phyloP scores from a whole-genome alignment of 1,140 invertebrate genomes.

The Gerris buenoi region DNA sequence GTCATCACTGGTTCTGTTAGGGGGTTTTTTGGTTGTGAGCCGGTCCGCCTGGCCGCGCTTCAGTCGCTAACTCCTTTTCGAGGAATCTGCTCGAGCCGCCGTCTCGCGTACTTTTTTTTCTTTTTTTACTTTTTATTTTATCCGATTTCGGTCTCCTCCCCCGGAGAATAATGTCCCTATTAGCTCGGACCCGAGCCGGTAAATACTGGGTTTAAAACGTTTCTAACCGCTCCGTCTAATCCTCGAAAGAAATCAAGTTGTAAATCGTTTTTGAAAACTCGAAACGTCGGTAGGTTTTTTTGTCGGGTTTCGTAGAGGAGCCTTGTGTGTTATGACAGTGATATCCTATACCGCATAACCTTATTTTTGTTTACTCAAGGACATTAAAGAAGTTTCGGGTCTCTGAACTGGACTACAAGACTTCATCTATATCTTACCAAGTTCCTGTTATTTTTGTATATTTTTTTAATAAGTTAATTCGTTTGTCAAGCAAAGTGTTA shows the following conservation, averaged over 20 bases:
- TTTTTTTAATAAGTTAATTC: not conserved
- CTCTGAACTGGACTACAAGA: not conserved
- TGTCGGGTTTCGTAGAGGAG: too few species aligned
- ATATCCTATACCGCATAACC: constrained; percentile 1
- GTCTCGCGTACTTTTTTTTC: not conserved
- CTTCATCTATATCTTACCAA: not conserved
- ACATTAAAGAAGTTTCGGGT: not conserved
- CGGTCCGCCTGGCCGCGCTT: too few species aligned
- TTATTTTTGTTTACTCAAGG: constrained; percentile 6
- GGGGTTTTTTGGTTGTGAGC: not conserved
- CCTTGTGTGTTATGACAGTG: constrained; percentile 2
- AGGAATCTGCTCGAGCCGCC: not conserved
- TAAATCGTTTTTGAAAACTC: too few species aligned
- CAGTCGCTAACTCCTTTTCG: not conserved
- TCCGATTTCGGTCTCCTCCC: too few species aligned
- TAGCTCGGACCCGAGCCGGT: not conserved
- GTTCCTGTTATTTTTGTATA: not conserved
- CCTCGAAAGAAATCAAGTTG: too few species aligned
- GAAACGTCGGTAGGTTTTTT: too few species aligned
- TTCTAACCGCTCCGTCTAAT: too few species aligned
- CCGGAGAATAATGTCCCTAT: not conserved
- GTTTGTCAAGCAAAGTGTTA: too few species aligned
- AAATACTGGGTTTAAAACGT: not conserved
- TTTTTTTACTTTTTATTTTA: not conserved
- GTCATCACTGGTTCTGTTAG: not conserved